These are phyloP conservation scores for Silurus aristotelis DNA, from an alignment of 2,797 vertebrate species.

Conservation along the genomic window DNA sequence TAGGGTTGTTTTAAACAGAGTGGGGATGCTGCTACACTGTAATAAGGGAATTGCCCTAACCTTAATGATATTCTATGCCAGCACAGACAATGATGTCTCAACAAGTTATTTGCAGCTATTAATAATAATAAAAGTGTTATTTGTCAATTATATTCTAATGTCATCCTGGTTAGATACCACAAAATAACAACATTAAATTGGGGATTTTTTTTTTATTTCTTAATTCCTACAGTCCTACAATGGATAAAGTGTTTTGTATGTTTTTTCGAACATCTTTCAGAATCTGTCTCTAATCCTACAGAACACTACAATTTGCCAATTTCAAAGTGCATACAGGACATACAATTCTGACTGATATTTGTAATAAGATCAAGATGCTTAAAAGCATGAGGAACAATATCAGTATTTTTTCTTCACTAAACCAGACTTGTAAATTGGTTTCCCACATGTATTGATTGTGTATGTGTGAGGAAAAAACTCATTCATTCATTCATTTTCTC, in stretches of 20 bases:
- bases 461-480: slow-evolving; percentile 2
- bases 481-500: too few relatives aligned
- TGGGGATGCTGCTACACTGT: background rate
- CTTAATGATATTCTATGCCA: background rate
- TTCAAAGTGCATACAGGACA: background rate
- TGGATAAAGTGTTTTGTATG: background rate
- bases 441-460: slow-evolving; percentile 26
- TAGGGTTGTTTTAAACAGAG: background rate
- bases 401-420: slow-evolving; percentile 26
- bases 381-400: slow-evolving; percentile 44
- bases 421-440: slow-evolving; percentile 32
- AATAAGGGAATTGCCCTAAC: background rate
- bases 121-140: background rate
- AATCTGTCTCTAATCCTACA: background rate
- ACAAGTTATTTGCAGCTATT: background rate
- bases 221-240: background rate
- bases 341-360: slow-evolving; percentile 32
- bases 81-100: too few relatives aligned
- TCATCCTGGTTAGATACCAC: background rate
- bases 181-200: background rate
- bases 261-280: background rate
- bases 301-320: slow-evolving; percentile 2
- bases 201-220: background rate
- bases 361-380: slow-evolving; percentile 41
- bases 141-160: background rate